phyloP scores from a whole-genome alignment of 2,888 invertebrate species.

The Drosophila meridiana region DNA sequence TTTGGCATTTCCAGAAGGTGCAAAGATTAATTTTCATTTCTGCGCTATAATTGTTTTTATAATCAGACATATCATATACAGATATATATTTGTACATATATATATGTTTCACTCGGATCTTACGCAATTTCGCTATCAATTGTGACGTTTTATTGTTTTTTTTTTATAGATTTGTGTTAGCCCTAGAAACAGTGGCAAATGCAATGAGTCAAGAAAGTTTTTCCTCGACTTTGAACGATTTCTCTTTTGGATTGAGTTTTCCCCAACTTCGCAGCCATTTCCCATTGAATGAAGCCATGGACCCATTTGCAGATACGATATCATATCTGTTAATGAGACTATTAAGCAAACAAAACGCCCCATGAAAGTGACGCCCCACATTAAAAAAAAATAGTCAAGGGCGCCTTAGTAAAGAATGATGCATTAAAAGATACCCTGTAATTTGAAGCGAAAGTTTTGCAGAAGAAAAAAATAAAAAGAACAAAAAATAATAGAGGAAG shows the following conservation, averaged over 20 bases:
- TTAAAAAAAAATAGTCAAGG: slow-evolving; percentile 12
- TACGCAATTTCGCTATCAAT: slow-evolving; percentile 31
- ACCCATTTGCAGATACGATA: slow-evolving; percentile 11
- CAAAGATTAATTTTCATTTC: slow-evolving; percentile 46
- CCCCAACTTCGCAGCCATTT: slow-evolving; percentile 5
- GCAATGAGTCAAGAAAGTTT: slow-evolving; percentile 14
- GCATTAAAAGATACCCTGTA: slow-evolving; percentile 13
- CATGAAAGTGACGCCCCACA: slow-evolving; percentile 44
- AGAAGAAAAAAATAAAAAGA: background rate
- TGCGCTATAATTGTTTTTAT: slow-evolving; percentile 19
- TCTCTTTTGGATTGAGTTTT: slow-evolving; percentile 6
- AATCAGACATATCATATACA: background rate
- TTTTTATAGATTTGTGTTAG: background rate
- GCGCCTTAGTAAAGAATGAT: background rate
- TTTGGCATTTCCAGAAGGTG: slow-evolving; percentile 40
- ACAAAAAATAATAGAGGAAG: background rate
- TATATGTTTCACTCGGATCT: slow-evolving; percentile 17
- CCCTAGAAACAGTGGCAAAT: slow-evolving; percentile 19
- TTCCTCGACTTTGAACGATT: slow-evolving; percentile 9
- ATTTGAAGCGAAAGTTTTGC: background rate
- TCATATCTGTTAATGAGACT: slow-evolving; percentile 24
- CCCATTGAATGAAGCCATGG: background rate
- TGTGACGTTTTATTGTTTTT: slow-evolving; percentile 27
- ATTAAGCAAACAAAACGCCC: slow-evolving; percentile 53
- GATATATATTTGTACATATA: background rate